Percentiles rank a stretch among this genome's conserved stretches.
Evolutionary conservation across 37 sponge, comb jelly and placozoan genomes (phyloP).

Genomic region (Beroe forskalii): DNA sequence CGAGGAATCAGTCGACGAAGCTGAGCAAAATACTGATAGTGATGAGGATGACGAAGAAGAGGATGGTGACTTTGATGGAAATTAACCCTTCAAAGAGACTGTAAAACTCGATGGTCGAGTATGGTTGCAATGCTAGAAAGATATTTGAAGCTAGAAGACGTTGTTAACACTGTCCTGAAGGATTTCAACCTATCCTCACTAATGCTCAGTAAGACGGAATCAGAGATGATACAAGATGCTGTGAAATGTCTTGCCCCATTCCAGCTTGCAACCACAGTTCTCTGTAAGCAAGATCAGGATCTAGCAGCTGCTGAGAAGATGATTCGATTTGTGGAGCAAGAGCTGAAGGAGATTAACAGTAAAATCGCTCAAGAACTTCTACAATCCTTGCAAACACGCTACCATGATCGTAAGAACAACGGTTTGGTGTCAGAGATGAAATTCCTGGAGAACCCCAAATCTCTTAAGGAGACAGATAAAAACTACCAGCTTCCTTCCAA

Average conservation of each 20-base stretch:
- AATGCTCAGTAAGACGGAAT: not conserved
- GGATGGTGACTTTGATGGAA: too few relatives aligned
- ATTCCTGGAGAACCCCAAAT: too few relatives aligned
- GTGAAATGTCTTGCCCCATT: not conserved
- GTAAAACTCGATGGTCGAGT: conserved; percentile 3
- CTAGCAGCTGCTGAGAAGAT: not conserved
- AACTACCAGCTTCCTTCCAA: too few relatives aligned
- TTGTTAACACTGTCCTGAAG: not conserved
- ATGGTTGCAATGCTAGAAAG: not conserved
- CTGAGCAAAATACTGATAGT: too few relatives aligned
- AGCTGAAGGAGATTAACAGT: not conserved
- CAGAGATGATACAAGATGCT: not conserved
- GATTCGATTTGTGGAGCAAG: not conserved
- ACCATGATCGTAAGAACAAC: not conserved
- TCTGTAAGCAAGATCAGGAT: conserved; percentile 6
- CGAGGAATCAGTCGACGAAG: too few relatives aligned
- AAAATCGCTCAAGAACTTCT: not conserved
- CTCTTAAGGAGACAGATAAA: too few relatives aligned
- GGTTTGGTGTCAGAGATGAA: not conserved
- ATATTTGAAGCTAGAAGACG: not conserved
- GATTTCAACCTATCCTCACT: not conserved
- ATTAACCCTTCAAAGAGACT: not conserved
- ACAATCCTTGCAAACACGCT: not conserved
- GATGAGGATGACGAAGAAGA: too few relatives aligned
- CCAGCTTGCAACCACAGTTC: not conserved